phyloP scores from a whole-genome alignment of 2,113 vertebrate species.

The Alethe diademata region DNA sequence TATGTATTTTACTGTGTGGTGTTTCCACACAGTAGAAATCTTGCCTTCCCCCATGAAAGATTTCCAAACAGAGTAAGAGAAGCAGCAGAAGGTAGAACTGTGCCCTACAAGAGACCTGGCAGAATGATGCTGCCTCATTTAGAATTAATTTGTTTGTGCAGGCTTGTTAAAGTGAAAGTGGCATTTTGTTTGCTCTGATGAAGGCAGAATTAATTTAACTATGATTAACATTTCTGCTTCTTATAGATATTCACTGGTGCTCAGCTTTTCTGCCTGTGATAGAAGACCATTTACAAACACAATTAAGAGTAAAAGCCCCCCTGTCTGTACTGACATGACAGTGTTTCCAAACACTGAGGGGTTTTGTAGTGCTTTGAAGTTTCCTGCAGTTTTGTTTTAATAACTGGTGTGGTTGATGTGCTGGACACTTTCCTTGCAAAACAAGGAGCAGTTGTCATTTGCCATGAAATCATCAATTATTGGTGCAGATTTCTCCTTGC shows the following conservation, averaged over 20 bases:
- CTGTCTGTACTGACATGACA: neutral
- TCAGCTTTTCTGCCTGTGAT: neutral
- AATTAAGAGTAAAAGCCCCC: neutral
- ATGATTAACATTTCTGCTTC: constrained; percentile 32
- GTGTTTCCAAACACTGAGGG: neutral
- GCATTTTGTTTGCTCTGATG: constrained; percentile 52
- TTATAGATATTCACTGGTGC: neutral
- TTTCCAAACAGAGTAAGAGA: neutral
- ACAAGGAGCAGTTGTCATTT: neutral
- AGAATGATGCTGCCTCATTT: neutral
- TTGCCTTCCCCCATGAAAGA: neutral
- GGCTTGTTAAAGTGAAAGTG: constrained; percentile 45
- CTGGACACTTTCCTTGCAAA: neutral
- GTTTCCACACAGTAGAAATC: neutral
- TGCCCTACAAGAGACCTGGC: neutral
- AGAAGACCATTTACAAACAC: neutral
- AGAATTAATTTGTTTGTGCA: constrained; percentile 51
- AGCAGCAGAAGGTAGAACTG: constrained; percentile 13
- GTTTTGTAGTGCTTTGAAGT: neutral
- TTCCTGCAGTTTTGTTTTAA: neutral
- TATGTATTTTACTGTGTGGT: neutral
- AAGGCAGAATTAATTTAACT: constrained; percentile 42
- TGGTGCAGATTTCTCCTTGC: neutral
- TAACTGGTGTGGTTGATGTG: neutral
- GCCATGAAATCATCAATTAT: neutral